Conservation (phyloP, 2,888 invertebrate species). For the Ophion costatus region DNA sequence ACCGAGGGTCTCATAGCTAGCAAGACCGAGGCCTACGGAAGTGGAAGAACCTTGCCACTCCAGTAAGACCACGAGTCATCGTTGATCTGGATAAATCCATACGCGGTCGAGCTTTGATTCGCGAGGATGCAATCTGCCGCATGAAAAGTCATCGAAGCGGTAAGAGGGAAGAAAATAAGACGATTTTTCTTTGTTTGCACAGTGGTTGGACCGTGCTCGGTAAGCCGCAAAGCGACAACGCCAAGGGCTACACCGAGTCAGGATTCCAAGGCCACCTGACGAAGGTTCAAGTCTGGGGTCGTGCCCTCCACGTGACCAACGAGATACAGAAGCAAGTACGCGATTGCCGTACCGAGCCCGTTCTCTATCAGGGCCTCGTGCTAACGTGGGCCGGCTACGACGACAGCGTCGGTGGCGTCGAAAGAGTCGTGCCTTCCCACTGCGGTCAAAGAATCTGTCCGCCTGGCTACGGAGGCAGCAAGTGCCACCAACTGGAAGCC, state of each 20-base stretch:
- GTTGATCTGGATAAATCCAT: background rate
- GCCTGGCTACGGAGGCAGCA: constrained; percentile 93
- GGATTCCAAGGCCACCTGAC: constrained; percentile 98
- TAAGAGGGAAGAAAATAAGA: constrained; percentile 1
- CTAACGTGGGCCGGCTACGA: constrained; percentile 98
- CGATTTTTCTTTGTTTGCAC: constrained; percentile 59
- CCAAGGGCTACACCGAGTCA: constrained; percentile 92
- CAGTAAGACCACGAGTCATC: constrained; percentile 86
- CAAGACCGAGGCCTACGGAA: constrained; percentile 94
- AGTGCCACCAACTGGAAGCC: constrained; percentile 93
- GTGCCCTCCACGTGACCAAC: constrained; percentile 94
- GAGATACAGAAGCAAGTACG: constrained; percentile 97
- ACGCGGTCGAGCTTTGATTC: background rate
- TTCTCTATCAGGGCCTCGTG: constrained; percentile 92
- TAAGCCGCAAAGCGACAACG: constrained; percentile 88
- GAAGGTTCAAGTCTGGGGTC: constrained; percentile 97
- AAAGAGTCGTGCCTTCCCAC: constrained; percentile 94
- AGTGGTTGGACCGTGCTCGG: constrained; percentile 97
- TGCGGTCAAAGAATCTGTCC: constrained; percentile 96
- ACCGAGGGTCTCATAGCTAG: constrained; percentile 98
- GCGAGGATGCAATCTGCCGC: background rate
- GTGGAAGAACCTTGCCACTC: constrained; percentile 91
- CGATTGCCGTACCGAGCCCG: constrained; percentile 96
- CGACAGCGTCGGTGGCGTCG: constrained; percentile 94
- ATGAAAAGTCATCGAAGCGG: background rate